Conservation (phyloP, 35 echinoderm and acorn worm species). For the Stichopus chloronotus region DNA sequence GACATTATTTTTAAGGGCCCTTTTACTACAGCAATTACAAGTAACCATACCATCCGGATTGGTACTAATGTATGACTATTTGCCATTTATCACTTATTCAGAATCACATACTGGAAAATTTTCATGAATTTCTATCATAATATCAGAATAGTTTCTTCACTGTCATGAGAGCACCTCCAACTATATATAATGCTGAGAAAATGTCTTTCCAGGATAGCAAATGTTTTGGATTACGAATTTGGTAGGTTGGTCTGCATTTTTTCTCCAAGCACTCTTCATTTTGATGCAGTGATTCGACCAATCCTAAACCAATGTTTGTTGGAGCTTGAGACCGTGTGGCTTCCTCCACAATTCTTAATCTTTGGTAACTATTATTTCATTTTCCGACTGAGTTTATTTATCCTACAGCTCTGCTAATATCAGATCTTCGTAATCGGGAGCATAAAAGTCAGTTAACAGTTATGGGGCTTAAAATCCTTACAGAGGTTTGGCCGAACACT, state of each 20-base stretch:
- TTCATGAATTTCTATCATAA: conserved; percentile 2
- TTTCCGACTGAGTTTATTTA: not conserved
- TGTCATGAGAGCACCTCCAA: conserved; percentile 31
- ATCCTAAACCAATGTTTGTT: conserved; percentile 33
- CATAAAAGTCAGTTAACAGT: conserved; percentile 34
- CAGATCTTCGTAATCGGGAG: not conserved
- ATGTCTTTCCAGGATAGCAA: conserved; percentile 39
- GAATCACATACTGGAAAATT: conserved; percentile 12
- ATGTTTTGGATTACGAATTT: conserved; percentile 27
- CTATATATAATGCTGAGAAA: conserved; percentile 5
- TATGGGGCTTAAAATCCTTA: conserved; percentile 30
- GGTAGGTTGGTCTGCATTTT: conserved; percentile 54
- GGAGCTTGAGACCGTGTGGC: conserved; percentile 28
- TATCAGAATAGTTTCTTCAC: conserved; percentile 25
- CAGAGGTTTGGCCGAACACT: conserved; percentile 16
- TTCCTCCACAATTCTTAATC: conserved; percentile 24
- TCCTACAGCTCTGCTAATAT: conserved; percentile 2
- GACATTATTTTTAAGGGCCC: conserved; percentile 30
- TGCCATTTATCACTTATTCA: not conserved
- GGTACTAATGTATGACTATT: conserved; percentile 19
- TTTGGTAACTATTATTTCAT: not conserved
- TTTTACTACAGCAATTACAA: conserved; percentile 30
- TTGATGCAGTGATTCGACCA: conserved; percentile 52
- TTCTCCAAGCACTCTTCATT: conserved; percentile 38
- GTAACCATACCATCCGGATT: conserved; percentile 19